These are phyloP conservation scores for Leptinotarsa undecemlineata DNA, from an alignment of 1,140 invertebrate genomes.

Conservation along the genomic window DNA sequence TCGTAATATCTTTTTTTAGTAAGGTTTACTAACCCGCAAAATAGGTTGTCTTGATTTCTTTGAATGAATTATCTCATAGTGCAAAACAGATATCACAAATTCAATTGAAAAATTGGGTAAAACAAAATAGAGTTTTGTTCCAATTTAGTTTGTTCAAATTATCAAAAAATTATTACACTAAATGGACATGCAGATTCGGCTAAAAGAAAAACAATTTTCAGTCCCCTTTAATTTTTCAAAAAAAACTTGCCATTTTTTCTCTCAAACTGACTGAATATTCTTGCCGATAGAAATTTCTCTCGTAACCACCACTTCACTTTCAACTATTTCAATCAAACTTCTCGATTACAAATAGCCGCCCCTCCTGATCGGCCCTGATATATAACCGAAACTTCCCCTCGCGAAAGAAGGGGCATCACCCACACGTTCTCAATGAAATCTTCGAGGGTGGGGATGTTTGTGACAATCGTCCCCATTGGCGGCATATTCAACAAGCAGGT, in stretches of 20 bases:
- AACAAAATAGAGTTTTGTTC: too few species aligned
- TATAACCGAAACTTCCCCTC: slow-evolving; percentile 58
- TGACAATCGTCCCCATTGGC: slow-evolving; percentile 44
- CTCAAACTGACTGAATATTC: slow-evolving; percentile 17
- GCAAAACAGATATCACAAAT: too few species aligned
- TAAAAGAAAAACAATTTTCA: not conserved
- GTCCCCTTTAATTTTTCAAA: not conserved
- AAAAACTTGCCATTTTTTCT: slow-evolving; percentile 32
- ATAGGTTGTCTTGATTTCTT: too few species aligned
- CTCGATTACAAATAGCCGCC: slow-evolving; percentile 40
- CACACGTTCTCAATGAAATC: slow-evolving; percentile 66
- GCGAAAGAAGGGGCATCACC: slow-evolving; percentile 53
- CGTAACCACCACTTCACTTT: slow-evolving; percentile 26
- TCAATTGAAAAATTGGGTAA: too few species aligned
- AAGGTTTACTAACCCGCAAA: too few species aligned
- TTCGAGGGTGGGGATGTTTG: slow-evolving; percentile 42
- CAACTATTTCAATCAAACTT: slow-evolving; percentile 10
- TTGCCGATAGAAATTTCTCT: slow-evolving; percentile 25
- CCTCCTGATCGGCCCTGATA: slow-evolving; percentile 52
- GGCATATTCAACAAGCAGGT: slow-evolving; percentile 44
- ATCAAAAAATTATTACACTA: too few species aligned
- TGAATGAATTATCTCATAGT: too few species aligned
- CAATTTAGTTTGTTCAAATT: too few species aligned
- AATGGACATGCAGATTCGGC: not conserved
- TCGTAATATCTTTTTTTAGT: too few species aligned